These are phyloP conservation scores for Philopedon plagiatum DNA, from an alignment of 2,888 invertebrate species.

Conservation along the genomic window DNA sequence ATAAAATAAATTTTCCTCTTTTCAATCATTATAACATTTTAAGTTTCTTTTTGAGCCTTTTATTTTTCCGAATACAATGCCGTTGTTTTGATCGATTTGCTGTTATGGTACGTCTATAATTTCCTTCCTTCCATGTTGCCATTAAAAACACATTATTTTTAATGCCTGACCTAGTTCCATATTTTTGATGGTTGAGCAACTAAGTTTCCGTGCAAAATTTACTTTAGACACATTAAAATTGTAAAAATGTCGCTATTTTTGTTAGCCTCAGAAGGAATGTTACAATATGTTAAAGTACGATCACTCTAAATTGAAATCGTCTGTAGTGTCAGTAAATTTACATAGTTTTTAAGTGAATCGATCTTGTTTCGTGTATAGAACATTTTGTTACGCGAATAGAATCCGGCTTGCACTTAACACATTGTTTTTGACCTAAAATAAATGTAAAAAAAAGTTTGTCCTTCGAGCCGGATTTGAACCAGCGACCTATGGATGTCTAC, in stretches of 20 bases:
- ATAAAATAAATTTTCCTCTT: not conserved
- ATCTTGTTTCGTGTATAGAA: no score
- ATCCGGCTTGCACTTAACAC: no score
- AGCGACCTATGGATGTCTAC: conserved; percentile 73
- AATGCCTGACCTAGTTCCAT: conserved; percentile 24
- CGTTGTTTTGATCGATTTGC: conserved; percentile 6
- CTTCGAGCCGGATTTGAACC: conserved; percentile 66
- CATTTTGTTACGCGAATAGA: no score
- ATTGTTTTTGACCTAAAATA: no score
- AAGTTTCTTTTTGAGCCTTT: not conserved
- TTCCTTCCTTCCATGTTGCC: conserved; percentile 10
- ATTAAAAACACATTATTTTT: conserved; percentile 36
- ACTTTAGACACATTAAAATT: not conserved
- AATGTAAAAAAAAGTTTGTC: conserved; percentile 53
- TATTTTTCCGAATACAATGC: not conserved
- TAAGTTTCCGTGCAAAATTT: conserved; percentile 1
- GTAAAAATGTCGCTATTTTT: no score
- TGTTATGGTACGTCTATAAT: not conserved
- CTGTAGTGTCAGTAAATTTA: no score
- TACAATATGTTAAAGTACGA: no score
- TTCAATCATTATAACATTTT: not conserved
- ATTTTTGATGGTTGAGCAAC: not conserved
- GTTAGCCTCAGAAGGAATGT: no score
- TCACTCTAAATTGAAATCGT: no score
- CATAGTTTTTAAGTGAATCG: no score